Evolutionary conservation across 2,797 vertebrate species (phyloP).

Genomic region (Tapera naevia): DNA sequence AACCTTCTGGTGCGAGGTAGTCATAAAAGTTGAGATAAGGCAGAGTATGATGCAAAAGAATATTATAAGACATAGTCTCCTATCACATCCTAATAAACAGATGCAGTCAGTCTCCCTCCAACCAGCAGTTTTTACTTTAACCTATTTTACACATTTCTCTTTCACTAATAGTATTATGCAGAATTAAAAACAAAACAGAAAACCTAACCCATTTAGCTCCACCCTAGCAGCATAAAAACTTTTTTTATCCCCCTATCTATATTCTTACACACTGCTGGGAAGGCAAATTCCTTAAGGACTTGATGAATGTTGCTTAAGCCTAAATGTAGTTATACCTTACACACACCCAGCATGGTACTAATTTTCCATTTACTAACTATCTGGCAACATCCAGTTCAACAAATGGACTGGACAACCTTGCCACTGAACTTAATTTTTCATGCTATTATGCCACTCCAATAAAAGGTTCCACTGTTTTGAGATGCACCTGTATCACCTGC

Average conservation of each 20-base stretch:
- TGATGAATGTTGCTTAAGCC: not conserved
- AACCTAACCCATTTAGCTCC: not conserved
- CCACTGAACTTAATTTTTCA: not conserved
- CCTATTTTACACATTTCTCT: not conserved
- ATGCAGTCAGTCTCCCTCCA: not conserved
- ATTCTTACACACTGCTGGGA: not conserved
- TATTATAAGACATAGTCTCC: not conserved
- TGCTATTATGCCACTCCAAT: not conserved
- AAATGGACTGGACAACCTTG: not conserved
- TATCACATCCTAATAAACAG: not conserved
- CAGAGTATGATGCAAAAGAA: not conserved
- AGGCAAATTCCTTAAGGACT: not conserved
- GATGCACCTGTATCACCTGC: not conserved
- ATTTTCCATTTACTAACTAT: not conserved
- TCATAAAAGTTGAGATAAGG: not conserved
- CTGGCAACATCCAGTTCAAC: not conserved
- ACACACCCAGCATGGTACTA: rapidly evolving
- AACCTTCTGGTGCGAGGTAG: slow-evolving; percentile 3
- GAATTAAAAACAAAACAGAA: not conserved
- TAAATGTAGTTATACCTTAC: not conserved
- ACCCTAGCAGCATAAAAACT: not conserved
- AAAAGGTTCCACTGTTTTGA: not conserved
- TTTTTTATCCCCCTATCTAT: not conserved
- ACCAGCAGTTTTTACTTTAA: not conserved
- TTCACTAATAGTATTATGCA: not conserved